Evolutionary conservation across 1,140 invertebrate genomes (phyloP).

Genomic region (Bicyclus anynana): DNA sequence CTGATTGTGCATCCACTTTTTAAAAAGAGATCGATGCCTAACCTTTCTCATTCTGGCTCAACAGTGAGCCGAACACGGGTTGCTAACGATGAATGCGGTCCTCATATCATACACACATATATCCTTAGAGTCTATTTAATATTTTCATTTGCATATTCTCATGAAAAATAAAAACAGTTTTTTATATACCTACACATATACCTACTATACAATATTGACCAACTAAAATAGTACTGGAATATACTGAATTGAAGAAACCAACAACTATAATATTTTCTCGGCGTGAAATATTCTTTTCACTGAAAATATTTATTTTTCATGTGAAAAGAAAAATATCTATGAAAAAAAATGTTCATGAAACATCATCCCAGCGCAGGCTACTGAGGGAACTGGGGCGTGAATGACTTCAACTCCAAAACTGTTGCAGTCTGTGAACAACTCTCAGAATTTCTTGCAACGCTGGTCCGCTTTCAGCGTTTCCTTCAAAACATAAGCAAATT

Average conservation of each 20-base stretch:
- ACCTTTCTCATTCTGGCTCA: too few species aligned
- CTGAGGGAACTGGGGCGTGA: background rate
- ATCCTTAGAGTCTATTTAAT: too few species aligned
- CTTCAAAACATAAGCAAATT: constrained; percentile 2
- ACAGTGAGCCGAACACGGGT: too few species aligned
- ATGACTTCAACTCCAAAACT: constrained; percentile 8
- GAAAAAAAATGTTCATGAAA: constrained; percentile 7
- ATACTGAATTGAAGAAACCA: background rate
- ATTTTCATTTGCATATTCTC: too few species aligned
- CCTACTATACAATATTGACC: too few species aligned
- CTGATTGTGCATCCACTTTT: too few species aligned
- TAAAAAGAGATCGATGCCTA: too few species aligned
- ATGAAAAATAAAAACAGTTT: too few species aligned
- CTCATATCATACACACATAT: too few species aligned
- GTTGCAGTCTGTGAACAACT: constrained; percentile 4
- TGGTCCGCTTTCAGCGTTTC: background rate
- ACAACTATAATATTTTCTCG: background rate
- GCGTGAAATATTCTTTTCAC: background rate
- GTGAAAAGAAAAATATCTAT: constrained; percentile 5
- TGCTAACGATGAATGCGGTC: too few species aligned
- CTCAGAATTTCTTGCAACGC: constrained; percentile 6
- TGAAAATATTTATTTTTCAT: constrained; percentile 3
- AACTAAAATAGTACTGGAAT: background rate
- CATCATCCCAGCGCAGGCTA: constrained; percentile 1
- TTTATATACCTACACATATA: background rate